These are phyloP conservation scores for Mormyrus proboscirostris DNA, from an alignment of 2,797 vertebrate genomes.

Conservation along the genomic window DNA sequence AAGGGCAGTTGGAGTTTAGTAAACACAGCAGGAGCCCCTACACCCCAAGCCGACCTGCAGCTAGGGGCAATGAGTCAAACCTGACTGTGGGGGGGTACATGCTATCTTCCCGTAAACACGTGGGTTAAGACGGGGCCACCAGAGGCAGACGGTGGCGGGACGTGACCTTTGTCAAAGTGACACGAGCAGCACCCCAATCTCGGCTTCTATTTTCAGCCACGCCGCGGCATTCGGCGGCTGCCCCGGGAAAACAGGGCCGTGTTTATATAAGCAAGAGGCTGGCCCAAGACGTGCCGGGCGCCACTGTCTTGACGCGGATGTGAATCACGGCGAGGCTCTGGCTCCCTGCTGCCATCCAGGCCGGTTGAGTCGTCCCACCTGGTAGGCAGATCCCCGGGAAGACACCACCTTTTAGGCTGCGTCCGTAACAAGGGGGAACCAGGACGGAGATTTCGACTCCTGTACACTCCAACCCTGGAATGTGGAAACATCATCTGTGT, in stretches of 20 bases:
- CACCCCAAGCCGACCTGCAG: not conserved
- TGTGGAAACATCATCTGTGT: not conserved
- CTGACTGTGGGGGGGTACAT: no score
- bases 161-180: not conserved
- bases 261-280: not conserved
- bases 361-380: not conserved
- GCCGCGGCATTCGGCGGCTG: not conserved
- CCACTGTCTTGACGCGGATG: not conserved
- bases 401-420: not conserved
- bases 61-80: not conserved
- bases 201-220: not conserved
- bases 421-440: not conserved
- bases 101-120: not conserved
- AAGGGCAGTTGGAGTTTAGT: not conserved
- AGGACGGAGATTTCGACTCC: not conserved
- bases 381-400: not conserved
- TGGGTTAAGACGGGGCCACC: not conserved
- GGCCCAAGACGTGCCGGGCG: not conserved
- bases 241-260: not conserved
- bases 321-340: not conserved
- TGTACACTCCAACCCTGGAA: not conserved
- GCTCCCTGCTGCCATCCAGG: not conserved
- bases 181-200: not conserved
- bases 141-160: not conserved
- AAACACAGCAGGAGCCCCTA: not conserved